Conservation (phyloP, 2,113 vertebrate genomes). For the Oncorhynchus nerka region DNA sequence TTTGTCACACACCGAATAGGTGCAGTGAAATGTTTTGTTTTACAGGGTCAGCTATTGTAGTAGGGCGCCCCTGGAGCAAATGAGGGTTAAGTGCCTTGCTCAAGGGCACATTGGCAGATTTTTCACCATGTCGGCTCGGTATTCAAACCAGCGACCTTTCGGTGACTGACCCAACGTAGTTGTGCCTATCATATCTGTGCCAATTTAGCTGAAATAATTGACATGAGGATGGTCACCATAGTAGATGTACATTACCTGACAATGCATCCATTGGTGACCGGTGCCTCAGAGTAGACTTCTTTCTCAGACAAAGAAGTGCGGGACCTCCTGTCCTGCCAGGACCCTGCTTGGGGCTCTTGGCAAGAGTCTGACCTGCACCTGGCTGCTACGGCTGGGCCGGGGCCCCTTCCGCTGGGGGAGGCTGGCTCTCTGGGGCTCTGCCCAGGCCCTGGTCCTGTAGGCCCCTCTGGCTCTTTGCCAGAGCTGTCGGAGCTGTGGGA, state of each 20-base stretch:
- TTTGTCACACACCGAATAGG: no score
- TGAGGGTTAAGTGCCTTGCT: no score
- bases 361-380: constrained; percentile 55
- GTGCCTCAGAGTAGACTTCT: constrained; percentile 21
- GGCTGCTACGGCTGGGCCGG: constrained; percentile 45
- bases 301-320: constrained; percentile 64
- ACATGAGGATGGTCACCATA: background rate
- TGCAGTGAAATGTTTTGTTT: no score
- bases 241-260: constrained; percentile 44
- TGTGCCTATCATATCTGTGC: no score
- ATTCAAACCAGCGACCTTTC: no score
- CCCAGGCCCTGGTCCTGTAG: background rate
- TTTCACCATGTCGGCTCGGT: no score
- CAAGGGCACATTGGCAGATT: no score
- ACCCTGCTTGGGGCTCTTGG: constrained; percentile 31
- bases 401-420: background rate
- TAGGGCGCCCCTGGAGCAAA: no score
- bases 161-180: no score
- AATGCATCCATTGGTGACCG: constrained; percentile 56
- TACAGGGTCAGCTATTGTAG: no score
- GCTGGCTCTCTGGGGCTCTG: background rate
- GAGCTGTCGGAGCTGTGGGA: constrained; percentile 16
- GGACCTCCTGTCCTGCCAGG: constrained; percentile 57
- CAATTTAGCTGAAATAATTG: no score
- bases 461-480: constrained; percentile 45